Conservation (phyloP, 2,888 invertebrate genomes). For the Synergus itoensis region DNA sequence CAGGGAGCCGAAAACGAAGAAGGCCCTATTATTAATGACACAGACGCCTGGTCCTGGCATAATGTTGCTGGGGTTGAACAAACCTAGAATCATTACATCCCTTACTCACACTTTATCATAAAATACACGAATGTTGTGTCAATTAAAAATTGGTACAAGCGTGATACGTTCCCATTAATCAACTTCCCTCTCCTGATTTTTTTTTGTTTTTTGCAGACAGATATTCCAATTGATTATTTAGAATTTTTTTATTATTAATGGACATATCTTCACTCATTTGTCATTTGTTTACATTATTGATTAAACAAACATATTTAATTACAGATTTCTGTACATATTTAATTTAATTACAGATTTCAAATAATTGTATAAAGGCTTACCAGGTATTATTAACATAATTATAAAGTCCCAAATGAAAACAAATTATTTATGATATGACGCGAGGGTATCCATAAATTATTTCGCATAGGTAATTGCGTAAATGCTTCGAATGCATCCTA, state of each 20-base stretch:
- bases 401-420: background rate
- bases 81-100: slow-evolving; percentile 79
- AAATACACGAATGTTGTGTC: background rate
- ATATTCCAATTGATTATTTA: background rate
- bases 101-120: background rate
- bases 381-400: background rate
- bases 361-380: background rate
- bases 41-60: slow-evolving; percentile 89
- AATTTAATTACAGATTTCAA: too few species aligned
- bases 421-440: background rate
- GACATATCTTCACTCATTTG: too few species aligned
- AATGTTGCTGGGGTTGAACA: slow-evolving; percentile 87
- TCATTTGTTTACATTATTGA: too few species aligned
- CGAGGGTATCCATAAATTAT: background rate
- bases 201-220: background rate
- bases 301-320: too few species aligned
- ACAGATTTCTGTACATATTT: too few species aligned
- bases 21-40: slow-evolving; percentile 90
- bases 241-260: too few species aligned
- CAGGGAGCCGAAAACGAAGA: slow-evolving; percentile 94
- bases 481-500: slow-evolving; percentile 35
- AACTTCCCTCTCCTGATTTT: background rate
- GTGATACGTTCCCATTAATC: background rate
- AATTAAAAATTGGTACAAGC: background rate
- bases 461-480: slow-evolving; percentile 37